Evolutionary conservation across 1,140 invertebrate species (phyloP), one percentile per base, ranked within the genome.

Genomic region (Polyergus mexicanus): DNA sequence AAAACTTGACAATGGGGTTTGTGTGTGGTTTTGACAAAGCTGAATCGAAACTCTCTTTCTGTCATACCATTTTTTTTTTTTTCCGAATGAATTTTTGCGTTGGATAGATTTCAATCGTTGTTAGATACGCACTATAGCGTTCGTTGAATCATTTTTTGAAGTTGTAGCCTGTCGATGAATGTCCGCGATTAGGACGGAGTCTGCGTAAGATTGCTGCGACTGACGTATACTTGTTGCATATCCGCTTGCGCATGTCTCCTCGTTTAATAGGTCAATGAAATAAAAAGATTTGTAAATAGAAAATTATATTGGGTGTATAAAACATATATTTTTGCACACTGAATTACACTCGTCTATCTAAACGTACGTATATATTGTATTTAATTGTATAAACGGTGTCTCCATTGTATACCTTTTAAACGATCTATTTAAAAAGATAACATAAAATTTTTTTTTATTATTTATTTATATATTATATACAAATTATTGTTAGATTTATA

Each of bases 221-320:
- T 71, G 16, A 80, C 63, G 65, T 84, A 75, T 84, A 89, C 89
- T 80, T 87, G 81, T 89, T 91, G 86, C 88, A 85, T 56, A 68
- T 41, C 69, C 72, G 69, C 63, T 85, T 74, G 84, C 84, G 80
- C 66, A 74, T 77, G 76, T 13, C 51, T 74, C 35, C 19, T 72
- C 11, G 28, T 54, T 83, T 25, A 66, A 7, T 85, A 74, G 86
- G 66, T 78, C 60, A 44, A 41, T 6, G 47, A 86, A 89, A 89
- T 75, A 71, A 38, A 8, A 68, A 54, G 41, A 38, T 28, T 35
- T 28, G 44, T 11, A 54, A 25, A 35, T 66, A 25, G 32, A 78
- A 38, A 66, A 54, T 25, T n/a, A 41, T 8, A 16, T 54, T 32
- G 58, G 16, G 11, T 75, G 25, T 19, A 51, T 51, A 19, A 51